Evolutionary conservation across 2,888 invertebrate species (phyloP).

Genomic region (Morpho helenor): DNA sequence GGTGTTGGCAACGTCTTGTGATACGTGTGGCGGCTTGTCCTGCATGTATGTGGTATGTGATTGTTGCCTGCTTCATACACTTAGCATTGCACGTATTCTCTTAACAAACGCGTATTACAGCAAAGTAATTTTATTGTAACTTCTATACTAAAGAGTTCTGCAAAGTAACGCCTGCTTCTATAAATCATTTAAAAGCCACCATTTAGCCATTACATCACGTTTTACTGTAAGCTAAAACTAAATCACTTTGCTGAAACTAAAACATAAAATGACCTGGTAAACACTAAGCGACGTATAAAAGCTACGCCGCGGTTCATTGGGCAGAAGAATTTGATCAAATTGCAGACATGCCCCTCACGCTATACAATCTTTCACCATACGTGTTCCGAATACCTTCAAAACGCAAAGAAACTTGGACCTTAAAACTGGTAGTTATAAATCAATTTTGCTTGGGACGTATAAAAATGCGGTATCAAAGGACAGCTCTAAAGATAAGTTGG

Average conservation of each 20-base stretch:
- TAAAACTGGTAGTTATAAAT: constrained; percentile 1
- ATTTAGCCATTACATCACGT: too few relatives aligned
- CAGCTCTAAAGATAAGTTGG: constrained; percentile 14
- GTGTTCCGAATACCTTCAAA: constrained; percentile 19
- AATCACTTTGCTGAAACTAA: not conserved
- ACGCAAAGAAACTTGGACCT: constrained; percentile 15
- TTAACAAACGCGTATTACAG: too few relatives aligned
- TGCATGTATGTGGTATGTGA: too few relatives aligned
- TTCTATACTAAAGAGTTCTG: too few relatives aligned
- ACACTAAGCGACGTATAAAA: constrained; percentile 1
- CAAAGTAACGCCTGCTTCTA: too few relatives aligned
- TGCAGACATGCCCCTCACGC: constrained; percentile 24
- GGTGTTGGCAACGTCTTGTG: too few relatives aligned
- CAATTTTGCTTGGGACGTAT: not conserved
- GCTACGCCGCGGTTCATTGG: constrained; percentile 7
- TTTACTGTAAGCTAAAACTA: too few relatives aligned
- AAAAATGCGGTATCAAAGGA: constrained; percentile 16
- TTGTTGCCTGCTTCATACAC: too few relatives aligned
- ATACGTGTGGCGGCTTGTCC: too few relatives aligned
- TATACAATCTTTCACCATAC: constrained; percentile 20
- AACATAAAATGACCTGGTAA: not conserved
- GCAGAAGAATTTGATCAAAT: constrained; percentile 25
- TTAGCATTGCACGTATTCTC: too few relatives aligned
- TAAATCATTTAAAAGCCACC: too few relatives aligned
- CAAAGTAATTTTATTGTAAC: too few relatives aligned